Evolutionary conservation across 2,888 invertebrate species (phyloP).

Genomic region (Macroteleia sp.): DNA sequence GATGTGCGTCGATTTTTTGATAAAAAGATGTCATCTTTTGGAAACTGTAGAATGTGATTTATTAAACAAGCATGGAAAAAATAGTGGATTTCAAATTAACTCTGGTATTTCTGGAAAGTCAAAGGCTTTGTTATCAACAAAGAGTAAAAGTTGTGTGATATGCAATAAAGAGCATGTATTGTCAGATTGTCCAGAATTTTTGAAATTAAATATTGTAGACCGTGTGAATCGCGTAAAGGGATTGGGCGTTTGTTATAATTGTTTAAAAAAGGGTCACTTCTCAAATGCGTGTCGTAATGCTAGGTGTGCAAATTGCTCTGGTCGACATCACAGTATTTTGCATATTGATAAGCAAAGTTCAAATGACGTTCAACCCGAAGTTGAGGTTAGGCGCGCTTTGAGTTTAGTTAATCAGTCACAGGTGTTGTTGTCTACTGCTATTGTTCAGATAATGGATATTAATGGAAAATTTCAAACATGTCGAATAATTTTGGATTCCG

Average conservation of each 20-base stretch:
- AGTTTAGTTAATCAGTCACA: too few relatives aligned
- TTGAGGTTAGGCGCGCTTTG: too few relatives aligned
- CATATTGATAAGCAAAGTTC: too few relatives aligned
- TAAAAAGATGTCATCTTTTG: conserved; percentile 53
- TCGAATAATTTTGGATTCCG: too few relatives aligned
- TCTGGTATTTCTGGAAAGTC: not conserved
- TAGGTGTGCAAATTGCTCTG: conserved; percentile 1
- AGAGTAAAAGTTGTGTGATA: not conserved
- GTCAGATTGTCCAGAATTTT: conserved; percentile 12
- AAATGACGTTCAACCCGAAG: too few relatives aligned
- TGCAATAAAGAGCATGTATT: conserved; percentile 3
- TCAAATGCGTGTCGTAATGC: not conserved
- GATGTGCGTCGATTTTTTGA: conserved; percentile 30
- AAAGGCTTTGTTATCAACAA: not conserved
- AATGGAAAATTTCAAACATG: too few relatives aligned
- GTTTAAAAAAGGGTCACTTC: not conserved
- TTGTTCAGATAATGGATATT: too few relatives aligned
- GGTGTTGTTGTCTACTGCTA: too few relatives aligned
- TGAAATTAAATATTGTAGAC: conserved; percentile 3
- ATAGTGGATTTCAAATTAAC: not conserved
- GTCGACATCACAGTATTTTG: too few relatives aligned
- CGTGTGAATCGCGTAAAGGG: not conserved
- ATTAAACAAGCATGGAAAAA: conserved; percentile 11
- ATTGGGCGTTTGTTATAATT: conserved; percentile 1
- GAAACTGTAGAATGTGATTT: conserved; percentile 25